These are phyloP conservation scores for Catamblyrhynchus diadema DNA, from an alignment of 2,797 vertebrate genomes.

Conservation along the genomic window DNA sequence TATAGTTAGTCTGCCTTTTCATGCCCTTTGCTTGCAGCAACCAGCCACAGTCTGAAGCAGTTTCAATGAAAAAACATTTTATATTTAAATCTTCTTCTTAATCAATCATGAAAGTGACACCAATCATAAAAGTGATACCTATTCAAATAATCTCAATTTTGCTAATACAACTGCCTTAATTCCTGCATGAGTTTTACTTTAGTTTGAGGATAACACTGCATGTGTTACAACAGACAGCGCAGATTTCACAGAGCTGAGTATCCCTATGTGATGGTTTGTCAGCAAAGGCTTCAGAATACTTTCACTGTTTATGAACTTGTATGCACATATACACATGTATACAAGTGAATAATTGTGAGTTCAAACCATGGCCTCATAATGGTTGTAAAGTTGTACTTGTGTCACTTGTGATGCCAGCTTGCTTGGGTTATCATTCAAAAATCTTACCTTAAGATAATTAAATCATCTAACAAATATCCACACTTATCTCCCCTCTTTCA, in stretches of 20 bases:
- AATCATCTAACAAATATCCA: neutral
- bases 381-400: neutral
- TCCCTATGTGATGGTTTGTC: neutral
- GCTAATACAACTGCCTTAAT: neutral
- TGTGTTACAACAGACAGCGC: neutral
- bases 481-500: neutral
- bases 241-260: neutral
- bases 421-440: neutral
- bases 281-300: neutral
- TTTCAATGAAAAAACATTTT: neutral
- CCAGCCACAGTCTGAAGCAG: neutral
- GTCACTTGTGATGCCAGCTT: neutral
- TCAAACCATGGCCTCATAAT: neutral
- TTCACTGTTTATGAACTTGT: neutral
- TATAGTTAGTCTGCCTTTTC: neutral
- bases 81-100: neutral
- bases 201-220: neutral
- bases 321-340: neutral
- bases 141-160: neutral
- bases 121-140: neutral
- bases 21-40: neutral
- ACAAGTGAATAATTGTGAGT: neutral
- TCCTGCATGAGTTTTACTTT: neutral
- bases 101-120: neutral
- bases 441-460: neutral